Conservation (phyloP, 2,113 vertebrate species). For the Ascaphus truei region DNA sequence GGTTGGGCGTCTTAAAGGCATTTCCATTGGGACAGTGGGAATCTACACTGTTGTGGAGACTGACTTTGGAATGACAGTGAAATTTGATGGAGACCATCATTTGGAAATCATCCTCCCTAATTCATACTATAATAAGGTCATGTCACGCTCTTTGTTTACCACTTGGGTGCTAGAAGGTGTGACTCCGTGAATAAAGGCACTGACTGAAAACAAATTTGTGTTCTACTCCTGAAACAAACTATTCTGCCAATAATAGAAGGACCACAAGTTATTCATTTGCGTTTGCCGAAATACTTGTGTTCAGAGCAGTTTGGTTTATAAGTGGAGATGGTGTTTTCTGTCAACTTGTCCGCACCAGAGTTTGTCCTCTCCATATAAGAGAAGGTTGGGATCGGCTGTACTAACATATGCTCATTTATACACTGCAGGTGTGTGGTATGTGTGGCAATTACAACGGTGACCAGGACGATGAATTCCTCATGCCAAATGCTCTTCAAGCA, state of each 20-base stretch:
- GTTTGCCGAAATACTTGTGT: too few relatives aligned
- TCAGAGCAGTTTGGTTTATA: too few relatives aligned
- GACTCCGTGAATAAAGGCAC: too few relatives aligned
- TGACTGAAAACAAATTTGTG: too few relatives aligned
- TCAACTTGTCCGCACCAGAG: too few relatives aligned
- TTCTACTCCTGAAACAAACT: too few relatives aligned
- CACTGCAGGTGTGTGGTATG: slow-evolving; percentile 54
- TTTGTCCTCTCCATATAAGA: too few relatives aligned
- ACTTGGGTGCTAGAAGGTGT: too few relatives aligned
- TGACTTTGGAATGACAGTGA: slow-evolving; percentile 75
- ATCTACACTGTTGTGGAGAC: slow-evolving; percentile 73
- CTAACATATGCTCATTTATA: neutral
- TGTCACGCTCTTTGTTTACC: neutral
- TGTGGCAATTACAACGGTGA: slow-evolving; percentile 57
- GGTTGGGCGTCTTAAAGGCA: slow-evolving; percentile 39
- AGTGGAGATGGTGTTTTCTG: too few relatives aligned
- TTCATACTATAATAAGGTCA: slow-evolving; percentile 80
- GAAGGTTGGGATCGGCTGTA: too few relatives aligned
- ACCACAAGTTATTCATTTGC: too few relatives aligned
- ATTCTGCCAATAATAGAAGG: too few relatives aligned
- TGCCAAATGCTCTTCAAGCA: slow-evolving; percentile 40
- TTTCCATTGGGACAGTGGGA: slow-evolving; percentile 70
- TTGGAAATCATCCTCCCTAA: slow-evolving; percentile 77
- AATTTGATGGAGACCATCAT: slow-evolving; percentile 80
- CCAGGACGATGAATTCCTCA: slow-evolving; percentile 42